These are phyloP conservation scores for Plemyria rubiginata DNA, from an alignment of 2,888 invertebrate genomes.

Conservation along the genomic window DNA sequence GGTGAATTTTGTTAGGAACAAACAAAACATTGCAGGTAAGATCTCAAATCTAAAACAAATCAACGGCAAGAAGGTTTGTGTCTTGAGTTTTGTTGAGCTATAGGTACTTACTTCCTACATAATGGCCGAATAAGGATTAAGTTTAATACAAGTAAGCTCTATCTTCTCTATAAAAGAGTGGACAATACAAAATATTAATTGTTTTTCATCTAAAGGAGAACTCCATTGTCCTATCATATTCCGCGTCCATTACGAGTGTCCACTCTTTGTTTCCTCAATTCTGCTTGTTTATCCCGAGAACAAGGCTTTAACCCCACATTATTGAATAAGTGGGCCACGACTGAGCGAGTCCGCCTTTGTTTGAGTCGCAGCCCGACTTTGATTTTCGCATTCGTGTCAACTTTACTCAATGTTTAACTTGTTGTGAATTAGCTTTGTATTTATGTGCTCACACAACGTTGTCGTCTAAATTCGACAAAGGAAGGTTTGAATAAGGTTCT, in stretches of 20 bases:
- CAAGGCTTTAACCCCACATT: conserved; percentile 31
- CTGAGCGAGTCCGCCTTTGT: conserved; percentile 34
- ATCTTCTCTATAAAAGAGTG: not conserved
- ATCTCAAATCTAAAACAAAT: too few relatives aligned
- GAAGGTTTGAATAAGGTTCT: conserved; percentile 2
- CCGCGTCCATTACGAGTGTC: conserved; percentile 28
- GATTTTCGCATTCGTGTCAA: conserved; percentile 50
- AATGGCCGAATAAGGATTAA: too few relatives aligned
- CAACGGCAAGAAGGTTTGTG: too few relatives aligned
- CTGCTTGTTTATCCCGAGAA: conserved; percentile 31
- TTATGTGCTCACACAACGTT: conserved; percentile 8
- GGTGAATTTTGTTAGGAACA: too few relatives aligned
- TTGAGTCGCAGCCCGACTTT: conserved; percentile 42
- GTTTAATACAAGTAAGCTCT: not conserved
- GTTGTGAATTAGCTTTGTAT: conserved; percentile 43
- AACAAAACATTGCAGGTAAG: too few relatives aligned
- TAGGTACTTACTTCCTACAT: not conserved
- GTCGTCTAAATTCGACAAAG: conserved; percentile 7
- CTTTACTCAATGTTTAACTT: conserved; percentile 43
- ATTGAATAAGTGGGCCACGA: conserved; percentile 33
- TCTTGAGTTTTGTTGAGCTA: too few relatives aligned
- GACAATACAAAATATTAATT: conserved; percentile 10
- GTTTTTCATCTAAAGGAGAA: conserved; percentile 7
- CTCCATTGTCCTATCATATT: conserved; percentile 19
- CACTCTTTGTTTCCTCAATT: conserved; percentile 32